Conservation (phyloP, 2,888 invertebrate species). For the Anticlea derivata region DNA sequence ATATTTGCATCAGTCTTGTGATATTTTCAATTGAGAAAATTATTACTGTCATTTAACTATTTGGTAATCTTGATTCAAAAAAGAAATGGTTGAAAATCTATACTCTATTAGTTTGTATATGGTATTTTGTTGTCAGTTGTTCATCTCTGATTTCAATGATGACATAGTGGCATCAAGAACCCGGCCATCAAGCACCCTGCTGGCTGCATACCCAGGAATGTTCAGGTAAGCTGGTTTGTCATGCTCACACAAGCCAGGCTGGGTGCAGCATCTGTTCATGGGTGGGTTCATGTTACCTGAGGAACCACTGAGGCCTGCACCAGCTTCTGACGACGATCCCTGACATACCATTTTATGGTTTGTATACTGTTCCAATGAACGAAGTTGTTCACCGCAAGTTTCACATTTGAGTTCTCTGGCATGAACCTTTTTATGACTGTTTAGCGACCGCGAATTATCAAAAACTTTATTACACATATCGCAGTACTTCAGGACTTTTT, state of each 20-base stretch:
- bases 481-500: conserved; percentile 78
- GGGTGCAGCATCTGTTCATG: conserved; percentile 72
- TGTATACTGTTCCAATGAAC: conserved; percentile 78
- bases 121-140: conserved; percentile 69
- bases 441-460: conserved; percentile 80
- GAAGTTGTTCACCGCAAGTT: conserved; percentile 78
- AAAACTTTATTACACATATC: conserved; percentile 83
- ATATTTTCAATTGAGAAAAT: conserved; percentile 81
- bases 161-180: conserved; percentile 77
- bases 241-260: conserved; percentile 79
- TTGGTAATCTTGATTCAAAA: conserved; percentile 76
- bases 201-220: conserved; percentile 78
- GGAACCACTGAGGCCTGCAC: conserved; percentile 57
- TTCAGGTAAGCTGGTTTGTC: conserved; percentile 81
- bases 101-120: conserved; percentile 42
- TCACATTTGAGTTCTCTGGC: conserved; percentile 81
- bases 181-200: conserved; percentile 73
- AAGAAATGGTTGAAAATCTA: conserved; percentile 58
- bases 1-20: conserved; percentile 85
- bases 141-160: conserved; percentile 77
- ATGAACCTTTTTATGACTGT: conserved; percentile 82
- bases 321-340: conserved; percentile 57
- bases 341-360: conserved; percentile 80
- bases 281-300: conserved; percentile 38
- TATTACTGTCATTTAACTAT: conserved; percentile 77